phyloP scores from a whole-genome alignment of 2,888 invertebrate species.

The Tetramorium bicarinatum region DNA sequence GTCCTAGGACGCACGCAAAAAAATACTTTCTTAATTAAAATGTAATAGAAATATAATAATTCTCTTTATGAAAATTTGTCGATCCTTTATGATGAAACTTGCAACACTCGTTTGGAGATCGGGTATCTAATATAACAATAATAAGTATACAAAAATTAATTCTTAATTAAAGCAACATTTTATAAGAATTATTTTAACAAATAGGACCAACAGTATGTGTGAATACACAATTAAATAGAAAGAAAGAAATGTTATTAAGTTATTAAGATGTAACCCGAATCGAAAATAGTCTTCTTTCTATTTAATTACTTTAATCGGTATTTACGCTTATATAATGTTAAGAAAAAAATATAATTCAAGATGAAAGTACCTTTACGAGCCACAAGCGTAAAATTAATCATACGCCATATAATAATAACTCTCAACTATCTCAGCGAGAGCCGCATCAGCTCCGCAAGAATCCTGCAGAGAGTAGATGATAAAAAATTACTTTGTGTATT shows the following conservation, averaged over 20 bases:
- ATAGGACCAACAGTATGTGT: too few relatives aligned
- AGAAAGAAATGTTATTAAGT: too few relatives aligned
- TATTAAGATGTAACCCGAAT: too few relatives aligned
- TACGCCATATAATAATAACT: neutral
- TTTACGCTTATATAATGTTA: too few relatives aligned
- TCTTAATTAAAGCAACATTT: neutral
- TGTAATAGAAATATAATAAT: neutral
- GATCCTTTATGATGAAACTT: neutral
- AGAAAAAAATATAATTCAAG: neutral
- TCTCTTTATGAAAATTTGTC: neutral
- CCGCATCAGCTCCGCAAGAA: neutral
- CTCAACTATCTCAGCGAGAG: neutral
- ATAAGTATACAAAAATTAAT: neutral
- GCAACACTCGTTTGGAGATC: neutral
- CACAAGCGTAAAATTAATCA: conserved; percentile 14
- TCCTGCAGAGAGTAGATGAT: neutral
- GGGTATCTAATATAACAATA: neutral
- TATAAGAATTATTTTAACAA: neutral
- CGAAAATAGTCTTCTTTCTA: too few relatives aligned
- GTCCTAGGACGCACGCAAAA: neutral
- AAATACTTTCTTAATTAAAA: neutral
- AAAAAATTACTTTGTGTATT: conserved; percentile 27
- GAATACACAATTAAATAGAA: too few relatives aligned
- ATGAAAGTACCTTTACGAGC: neutral
- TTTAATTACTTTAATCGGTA: neutral